Evolutionary conservation across 35 echinoderm and acorn worm genomes (phyloP), one percentile per base, ranked within the genome.

Genomic region (Apostichopus japonicus): DNA sequence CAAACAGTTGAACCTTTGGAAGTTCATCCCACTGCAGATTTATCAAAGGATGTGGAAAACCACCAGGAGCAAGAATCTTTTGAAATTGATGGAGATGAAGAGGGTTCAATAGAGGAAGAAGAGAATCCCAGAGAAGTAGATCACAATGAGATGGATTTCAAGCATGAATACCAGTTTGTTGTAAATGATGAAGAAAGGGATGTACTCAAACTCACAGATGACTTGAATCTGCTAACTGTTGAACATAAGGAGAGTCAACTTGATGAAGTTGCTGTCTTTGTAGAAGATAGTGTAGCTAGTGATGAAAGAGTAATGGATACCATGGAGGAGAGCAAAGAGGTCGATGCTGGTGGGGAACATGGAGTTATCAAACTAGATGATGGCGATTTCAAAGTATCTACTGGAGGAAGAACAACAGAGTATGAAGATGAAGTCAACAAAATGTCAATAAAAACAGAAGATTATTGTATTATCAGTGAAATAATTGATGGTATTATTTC

Each of bases 81-180:
- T 10, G n/a, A 19, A 84, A 17, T 84, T 4, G 78, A 52, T 16
- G 55, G 81, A 58, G 81, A 53, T 59, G 51, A 8, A 23, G 55
- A 84, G 55, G 33, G 33, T 44, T 44, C 33, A 44, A 44, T 44
- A 44, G 16, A 22, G 14, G 54, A 80, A 17, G 55, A 21, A 22
- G 16, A 7, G 56, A 7, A 57, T 16, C 17, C 23, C 4, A 59
- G 54, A 84, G 81, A 84, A 57, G 54, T 84, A 57, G 81, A 84
- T 58, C 81, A 84, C 81, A 84, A 84, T 58, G 81, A 84, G 56
- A 57, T 84, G 54, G 81, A 84, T 84, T 84, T 15, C 56, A 84
- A 24, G 17, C 11, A 84, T 8, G 8, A 22, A n/a, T 24, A 84
- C 56, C 54, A 58, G 6, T 84, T 84, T 57, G n/a, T 21, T 84